Evolutionary conservation across 2,888 invertebrate genomes (phyloP).

Genomic region (Macrosoma leucophasiata): DNA sequence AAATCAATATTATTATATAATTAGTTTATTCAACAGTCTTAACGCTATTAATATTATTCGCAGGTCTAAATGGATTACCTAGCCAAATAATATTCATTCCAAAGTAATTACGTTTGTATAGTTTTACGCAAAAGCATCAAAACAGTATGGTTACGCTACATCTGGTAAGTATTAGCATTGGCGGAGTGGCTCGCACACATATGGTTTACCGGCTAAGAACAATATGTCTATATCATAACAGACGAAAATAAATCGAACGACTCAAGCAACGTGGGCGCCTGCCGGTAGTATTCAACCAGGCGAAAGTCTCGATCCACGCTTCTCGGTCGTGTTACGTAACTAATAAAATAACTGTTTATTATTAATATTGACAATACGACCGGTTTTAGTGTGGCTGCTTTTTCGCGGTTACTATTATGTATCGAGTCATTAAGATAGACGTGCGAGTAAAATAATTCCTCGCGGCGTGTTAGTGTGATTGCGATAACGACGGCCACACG

Average conservation of each 20-base stretch:
- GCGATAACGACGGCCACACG: conserved; percentile 55
- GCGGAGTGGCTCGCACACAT: conserved; percentile 29
- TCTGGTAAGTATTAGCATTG: conserved; percentile 35
- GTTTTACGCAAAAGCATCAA: conserved; percentile 15
- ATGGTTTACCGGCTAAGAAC: conserved; percentile 33
- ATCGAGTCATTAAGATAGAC: conserved; percentile 42
- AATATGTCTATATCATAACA: conserved; percentile 23
- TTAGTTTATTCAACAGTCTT: too few relatives aligned
- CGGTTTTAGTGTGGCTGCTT: conserved; percentile 49
- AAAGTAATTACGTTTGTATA: background rate
- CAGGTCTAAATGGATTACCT: too few relatives aligned
- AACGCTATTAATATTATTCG: too few relatives aligned
- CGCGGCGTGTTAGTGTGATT: conserved; percentile 46
- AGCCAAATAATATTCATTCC: too few relatives aligned
- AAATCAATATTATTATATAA: too few relatives aligned
- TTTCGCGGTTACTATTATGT: conserved; percentile 49
- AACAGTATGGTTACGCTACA: conserved; percentile 25
- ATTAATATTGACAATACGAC: conserved; percentile 39
- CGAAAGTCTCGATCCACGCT: conserved; percentile 42
- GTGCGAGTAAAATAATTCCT: conserved; percentile 39
- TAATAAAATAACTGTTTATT: conserved; percentile 39
- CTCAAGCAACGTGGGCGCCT: conserved; percentile 37
- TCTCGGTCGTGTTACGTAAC: conserved; percentile 43
- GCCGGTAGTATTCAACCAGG: conserved; percentile 38
- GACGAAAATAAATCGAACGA: conserved; percentile 54